A percentile compares a stretch with the other conserved stretches of the same genome.
phyloP scores from a whole-genome alignment of 1,140 invertebrate genomes.

The Drosophila jambulina region DNA sequence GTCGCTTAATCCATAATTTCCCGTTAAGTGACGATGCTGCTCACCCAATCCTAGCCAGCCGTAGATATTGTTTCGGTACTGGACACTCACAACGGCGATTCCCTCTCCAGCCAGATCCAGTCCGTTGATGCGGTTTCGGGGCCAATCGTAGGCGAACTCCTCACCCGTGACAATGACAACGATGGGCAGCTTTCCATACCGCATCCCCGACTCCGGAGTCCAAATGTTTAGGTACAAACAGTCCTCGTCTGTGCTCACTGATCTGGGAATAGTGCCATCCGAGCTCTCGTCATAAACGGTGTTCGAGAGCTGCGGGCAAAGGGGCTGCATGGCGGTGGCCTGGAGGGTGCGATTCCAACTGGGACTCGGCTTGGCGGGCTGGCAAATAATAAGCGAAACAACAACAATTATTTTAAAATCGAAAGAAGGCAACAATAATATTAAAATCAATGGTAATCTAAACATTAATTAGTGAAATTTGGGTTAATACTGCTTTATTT shows the following conservation, averaged over 20 bases:
- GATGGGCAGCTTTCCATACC: conserved; percentile 87
- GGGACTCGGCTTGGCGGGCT: conserved; percentile 85
- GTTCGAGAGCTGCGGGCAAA: conserved; percentile 86
- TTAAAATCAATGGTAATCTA: not conserved
- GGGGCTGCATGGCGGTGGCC: conserved; percentile 85
- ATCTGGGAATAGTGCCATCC: conserved; percentile 50
- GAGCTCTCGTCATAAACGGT: conserved; percentile 78
- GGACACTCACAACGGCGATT: conserved; percentile 88
- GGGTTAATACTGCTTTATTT: not conserved
- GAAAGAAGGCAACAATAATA: not conserved
- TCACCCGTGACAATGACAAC: conserved; percentile 88
- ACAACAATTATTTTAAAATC: not conserved
- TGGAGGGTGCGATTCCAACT: conserved; percentile 86
- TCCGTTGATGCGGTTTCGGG: conserved; percentile 86
- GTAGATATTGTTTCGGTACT: conserved; percentile 88
- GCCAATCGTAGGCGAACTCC: conserved; percentile 85
- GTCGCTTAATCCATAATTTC: conserved; percentile 90
- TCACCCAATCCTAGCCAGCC: conserved; percentile 90
- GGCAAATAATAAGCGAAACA: not conserved
- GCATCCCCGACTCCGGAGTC: conserved; percentile 87
- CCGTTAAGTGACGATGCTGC: conserved; percentile 86
- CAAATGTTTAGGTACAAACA: conserved; percentile 87
- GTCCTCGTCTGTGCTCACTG: conserved; percentile 85
- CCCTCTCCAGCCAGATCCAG: conserved; percentile 89
- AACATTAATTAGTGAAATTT: not conserved